Evolutionary conservation across 1,140 invertebrate species (phyloP).

Genomic region (Caenorhabditis remanei): DNA sequence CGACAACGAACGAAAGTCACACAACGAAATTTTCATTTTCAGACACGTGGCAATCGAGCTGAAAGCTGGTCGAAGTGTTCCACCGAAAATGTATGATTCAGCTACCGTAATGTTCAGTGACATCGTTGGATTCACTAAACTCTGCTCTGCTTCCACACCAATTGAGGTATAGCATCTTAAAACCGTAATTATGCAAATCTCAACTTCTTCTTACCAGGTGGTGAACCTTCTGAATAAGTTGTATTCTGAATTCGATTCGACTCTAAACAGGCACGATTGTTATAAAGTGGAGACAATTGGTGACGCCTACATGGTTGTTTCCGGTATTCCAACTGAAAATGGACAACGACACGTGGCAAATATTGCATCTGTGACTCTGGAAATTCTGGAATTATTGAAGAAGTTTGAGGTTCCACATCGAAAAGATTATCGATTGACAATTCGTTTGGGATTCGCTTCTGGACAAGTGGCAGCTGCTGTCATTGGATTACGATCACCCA

Average conservation of each 20-base stretch:
- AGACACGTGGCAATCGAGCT: conserved; percentile 77
- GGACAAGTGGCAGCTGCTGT: conserved; percentile 78
- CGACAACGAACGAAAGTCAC: neutral
- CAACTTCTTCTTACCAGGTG: conserved; percentile 65
- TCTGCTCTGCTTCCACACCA: conserved; percentile 69
- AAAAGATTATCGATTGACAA: conserved; percentile 43
- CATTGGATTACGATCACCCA: conserved; percentile 78
- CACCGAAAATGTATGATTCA: conserved; percentile 72
- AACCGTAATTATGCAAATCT: too few species aligned
- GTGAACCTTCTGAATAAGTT: conserved; percentile 78
- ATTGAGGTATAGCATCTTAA: conserved; percentile 67
- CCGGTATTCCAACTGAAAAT: conserved; percentile 79
- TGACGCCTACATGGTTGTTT: conserved; percentile 92
- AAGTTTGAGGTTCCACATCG: conserved; percentile 39
- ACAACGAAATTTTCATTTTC: neutral
- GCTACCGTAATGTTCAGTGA: conserved; percentile 93
- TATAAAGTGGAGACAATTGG: conserved; percentile 89
- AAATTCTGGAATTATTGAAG: neutral
- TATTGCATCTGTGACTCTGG: conserved; percentile 77
- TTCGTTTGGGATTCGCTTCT: conserved; percentile 43
- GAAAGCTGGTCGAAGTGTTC: conserved; percentile 72
- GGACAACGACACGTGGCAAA: conserved; percentile 81
- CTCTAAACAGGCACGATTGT: conserved; percentile 74
- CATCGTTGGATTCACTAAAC: conserved; percentile 87
- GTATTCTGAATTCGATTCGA: conserved; percentile 76